Percentiles rank a stretch among this genome's conserved stretches.
These are phyloP conservation scores for Trematomus bernacchii DNA, from an alignment of 2,797 vertebrate genomes.

Conservation along the genomic window DNA sequence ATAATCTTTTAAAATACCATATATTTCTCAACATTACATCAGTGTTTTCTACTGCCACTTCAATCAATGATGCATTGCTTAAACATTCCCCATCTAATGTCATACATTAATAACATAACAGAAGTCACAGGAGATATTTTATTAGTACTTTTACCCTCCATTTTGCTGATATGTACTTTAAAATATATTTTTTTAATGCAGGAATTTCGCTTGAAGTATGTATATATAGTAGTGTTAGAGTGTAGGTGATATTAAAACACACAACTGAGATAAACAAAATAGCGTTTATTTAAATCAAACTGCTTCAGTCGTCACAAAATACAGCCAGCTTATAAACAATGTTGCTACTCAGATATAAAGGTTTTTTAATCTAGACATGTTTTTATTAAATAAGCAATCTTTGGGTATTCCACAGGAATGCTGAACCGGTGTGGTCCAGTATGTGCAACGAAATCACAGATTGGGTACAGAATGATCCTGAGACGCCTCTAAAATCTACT, in stretches of 20 bases:
- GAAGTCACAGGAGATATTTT: neutral
- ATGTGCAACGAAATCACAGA: neutral
- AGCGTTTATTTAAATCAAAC: constrained; percentile 1
- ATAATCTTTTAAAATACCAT: neutral
- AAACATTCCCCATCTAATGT: neutral
- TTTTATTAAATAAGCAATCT: neutral
- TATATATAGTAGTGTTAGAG: too few species aligned
- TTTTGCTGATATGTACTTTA: neutral
- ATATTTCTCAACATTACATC: neutral
- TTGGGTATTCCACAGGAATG: constrained; percentile 27
- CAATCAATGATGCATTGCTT: neutral
- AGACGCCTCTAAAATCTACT: neutral
- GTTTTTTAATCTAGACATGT: neutral
- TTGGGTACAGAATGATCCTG: neutral
- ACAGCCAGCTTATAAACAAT: neutral
- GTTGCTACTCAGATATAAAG: neutral
- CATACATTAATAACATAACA: too few species aligned
- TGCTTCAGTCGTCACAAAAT: neutral
- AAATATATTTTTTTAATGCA: neutral
- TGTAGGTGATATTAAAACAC: neutral
- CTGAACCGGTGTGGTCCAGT: neutral
- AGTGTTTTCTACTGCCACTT: neutral
- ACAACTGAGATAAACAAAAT: constrained; percentile 6
- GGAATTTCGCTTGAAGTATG: neutral
- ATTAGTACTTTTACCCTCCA: neutral